Conservation (phyloP, 2,113 vertebrate genomes). For the Monarcha castaneiventris region DNA sequence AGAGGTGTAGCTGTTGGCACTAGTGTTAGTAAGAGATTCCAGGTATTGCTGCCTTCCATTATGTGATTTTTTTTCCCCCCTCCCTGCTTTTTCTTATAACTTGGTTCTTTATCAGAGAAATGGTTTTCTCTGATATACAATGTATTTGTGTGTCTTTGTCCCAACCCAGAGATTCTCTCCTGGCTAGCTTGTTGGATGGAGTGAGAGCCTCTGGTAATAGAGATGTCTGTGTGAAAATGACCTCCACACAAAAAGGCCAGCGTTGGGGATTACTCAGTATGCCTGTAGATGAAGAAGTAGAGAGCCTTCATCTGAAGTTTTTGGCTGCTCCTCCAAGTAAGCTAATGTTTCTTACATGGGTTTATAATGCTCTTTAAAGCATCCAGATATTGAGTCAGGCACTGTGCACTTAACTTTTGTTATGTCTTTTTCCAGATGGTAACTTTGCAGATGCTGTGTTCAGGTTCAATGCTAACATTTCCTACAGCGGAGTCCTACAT, state of each 20-base stretch:
- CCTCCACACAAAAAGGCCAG: constrained; percentile 89
- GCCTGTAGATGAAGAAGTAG: constrained; percentile 98
- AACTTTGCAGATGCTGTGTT: constrained; percentile 98
- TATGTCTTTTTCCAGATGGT: constrained; percentile 80
- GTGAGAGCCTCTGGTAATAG: constrained; percentile 97
- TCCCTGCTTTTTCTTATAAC: neutral
- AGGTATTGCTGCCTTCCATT: neutral
- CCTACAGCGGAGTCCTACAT: constrained; percentile 96
- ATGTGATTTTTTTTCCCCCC: neutral
- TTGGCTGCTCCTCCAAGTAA: constrained; percentile 93
- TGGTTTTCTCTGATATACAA: neutral
- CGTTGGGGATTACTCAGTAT: constrained; percentile 95
- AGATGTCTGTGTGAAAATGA: constrained; percentile 98
- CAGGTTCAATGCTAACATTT: constrained; percentile 97
- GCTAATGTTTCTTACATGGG: constrained; percentile 2
- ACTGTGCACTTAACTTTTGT: neutral
- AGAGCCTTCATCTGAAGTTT: constrained; percentile 95
- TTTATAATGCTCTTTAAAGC: neutral
- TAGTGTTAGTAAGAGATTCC: neutral
- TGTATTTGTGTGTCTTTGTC: neutral
- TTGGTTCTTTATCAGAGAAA: neutral
- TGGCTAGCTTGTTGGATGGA: constrained; percentile 95
- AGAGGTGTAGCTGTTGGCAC: neutral
- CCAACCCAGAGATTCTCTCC: constrained; percentile 86
- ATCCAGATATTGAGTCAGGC: neutral